These are phyloP conservation scores for Crossocerus cetratus DNA, from an alignment of 2,888 invertebrate species.

Conservation along the genomic window DNA sequence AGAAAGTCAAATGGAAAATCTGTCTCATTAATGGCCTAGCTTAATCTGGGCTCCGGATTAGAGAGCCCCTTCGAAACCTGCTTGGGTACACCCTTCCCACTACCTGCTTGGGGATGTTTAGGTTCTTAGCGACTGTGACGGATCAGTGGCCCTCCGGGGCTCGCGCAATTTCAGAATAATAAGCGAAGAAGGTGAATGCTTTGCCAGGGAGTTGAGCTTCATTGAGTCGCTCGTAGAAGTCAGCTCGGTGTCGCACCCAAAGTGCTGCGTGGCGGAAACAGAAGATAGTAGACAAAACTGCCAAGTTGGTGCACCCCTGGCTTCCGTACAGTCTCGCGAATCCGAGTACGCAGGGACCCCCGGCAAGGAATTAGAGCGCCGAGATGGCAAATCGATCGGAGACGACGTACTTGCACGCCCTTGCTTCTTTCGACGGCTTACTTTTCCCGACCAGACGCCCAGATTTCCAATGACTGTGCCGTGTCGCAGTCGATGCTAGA, in stretches of 20 bases:
- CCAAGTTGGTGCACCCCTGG: constrained; percentile 57
- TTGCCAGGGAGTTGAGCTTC: no score
- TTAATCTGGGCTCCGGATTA: no score
- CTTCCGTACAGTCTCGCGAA: constrained; percentile 50
- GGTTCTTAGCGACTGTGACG: no score
- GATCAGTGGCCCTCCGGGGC: no score
- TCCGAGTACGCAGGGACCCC: constrained; percentile 31
- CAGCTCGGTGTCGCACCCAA: neutral
- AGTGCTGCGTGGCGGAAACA: neutral
- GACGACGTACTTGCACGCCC: neutral
- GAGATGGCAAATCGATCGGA: neutral
- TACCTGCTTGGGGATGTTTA: no score
- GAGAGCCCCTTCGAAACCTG: no score
- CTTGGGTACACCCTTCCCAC: no score
- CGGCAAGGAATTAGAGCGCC: constrained; percentile 24
- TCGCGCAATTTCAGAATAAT: no score
- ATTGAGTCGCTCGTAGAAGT: no score
- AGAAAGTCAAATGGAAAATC: no score
- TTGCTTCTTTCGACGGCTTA: constrained; percentile 10
- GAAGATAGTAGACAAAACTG: constrained; percentile 51
- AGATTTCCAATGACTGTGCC: constrained; percentile 46
- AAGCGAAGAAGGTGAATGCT: no score
- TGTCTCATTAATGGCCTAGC: no score
- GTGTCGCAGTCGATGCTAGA: constrained; percentile 4
- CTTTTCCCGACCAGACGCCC: constrained; percentile 17